phyloP scores from a whole-genome alignment of 2,113 vertebrate genomes.

The Bagarius yarrelli region DNA sequence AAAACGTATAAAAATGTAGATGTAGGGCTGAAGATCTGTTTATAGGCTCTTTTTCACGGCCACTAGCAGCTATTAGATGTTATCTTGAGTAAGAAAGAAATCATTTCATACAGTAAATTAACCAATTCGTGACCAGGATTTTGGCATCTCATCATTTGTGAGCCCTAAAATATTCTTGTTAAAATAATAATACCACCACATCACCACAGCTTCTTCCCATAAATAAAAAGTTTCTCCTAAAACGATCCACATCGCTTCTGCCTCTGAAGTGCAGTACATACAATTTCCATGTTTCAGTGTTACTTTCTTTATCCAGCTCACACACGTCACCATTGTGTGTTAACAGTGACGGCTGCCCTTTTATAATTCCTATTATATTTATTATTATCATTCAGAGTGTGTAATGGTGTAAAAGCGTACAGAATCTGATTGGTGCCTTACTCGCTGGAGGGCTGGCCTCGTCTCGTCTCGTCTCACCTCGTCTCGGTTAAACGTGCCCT shows the following conservation, averaged over 20 bases:
- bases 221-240: not conserved
- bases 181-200: not conserved
- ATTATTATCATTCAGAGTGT: not conserved
- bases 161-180: not conserved
- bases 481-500: conserved; percentile 3
- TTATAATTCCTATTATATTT: not conserved
- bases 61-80: not conserved
- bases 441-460: conserved; percentile 25
- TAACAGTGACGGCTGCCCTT: not conserved
- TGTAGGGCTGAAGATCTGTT: too few relatives aligned
- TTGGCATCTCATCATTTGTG: not conserved
- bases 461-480: not conserved
- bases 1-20: too few relatives aligned
- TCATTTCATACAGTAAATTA: not conserved
- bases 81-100: not conserved
- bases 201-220: not conserved
- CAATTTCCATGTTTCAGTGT: not conserved
- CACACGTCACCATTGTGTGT: not conserved
- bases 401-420: not conserved
- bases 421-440: conserved; percentile 46
- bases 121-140: not conserved
- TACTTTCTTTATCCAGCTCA: not conserved
- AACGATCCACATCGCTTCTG: not conserved
- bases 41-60: not conserved
- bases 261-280: not conserved